phyloP scores from a whole-genome alignment of 2,113 vertebrate species.

The Etia nguti region DNA sequence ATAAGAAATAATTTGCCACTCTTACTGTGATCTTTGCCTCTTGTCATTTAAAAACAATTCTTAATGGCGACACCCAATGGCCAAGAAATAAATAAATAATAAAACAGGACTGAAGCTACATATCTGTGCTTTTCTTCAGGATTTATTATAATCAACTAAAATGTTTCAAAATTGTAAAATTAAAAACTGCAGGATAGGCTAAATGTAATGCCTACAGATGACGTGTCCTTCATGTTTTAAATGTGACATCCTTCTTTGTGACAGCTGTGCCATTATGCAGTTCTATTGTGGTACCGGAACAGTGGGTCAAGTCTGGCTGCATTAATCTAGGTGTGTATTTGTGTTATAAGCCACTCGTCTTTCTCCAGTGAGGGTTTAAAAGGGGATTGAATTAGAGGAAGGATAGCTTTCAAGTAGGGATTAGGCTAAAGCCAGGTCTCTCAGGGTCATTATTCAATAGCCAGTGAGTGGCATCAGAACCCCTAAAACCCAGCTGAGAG shows the following conservation, averaged over 20 bases:
- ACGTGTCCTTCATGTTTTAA: neutral
- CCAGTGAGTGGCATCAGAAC: slow-evolving; percentile 29
- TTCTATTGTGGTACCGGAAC: neutral
- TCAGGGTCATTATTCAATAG: slow-evolving; percentile 47
- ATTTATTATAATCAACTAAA: neutral
- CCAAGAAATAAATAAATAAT: neutral
- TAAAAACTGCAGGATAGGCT: neutral
- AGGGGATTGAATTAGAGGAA: slow-evolving; percentile 48
- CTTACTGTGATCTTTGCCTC: neutral
- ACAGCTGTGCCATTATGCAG: neutral
- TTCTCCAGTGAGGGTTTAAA: slow-evolving; percentile 44
- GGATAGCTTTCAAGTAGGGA: slow-evolving; percentile 55
- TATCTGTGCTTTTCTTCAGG: neutral
- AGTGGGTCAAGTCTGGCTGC: neutral
- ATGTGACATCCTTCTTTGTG: neutral
- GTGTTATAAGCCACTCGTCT: neutral
- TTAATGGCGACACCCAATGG: neutral
- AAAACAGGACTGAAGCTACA: neutral
- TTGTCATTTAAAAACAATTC: neutral
- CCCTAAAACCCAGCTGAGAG: neutral
- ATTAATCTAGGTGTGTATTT: slow-evolving; percentile 33
- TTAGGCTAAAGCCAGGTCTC: slow-evolving; percentile 53
- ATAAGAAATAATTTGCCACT: neutral
- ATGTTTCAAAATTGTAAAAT: neutral
- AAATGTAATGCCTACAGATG: neutral